phyloP scores from a whole-genome alignment of 92 coral and sea anemone species.

The Meandrina meandrites region DNA sequence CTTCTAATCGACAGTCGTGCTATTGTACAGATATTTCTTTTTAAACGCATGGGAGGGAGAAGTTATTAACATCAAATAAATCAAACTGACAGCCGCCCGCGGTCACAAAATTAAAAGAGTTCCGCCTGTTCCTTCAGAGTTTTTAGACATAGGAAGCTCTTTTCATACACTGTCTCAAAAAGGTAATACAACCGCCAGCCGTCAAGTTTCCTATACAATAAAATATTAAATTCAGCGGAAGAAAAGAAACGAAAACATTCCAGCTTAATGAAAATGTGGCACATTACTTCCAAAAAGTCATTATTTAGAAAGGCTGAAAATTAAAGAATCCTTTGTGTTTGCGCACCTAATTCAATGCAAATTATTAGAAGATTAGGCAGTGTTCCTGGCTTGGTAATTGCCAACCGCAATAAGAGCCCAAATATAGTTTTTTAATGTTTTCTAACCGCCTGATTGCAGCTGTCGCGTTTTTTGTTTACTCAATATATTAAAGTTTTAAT shows the following conservation, averaged over 20 bases:
- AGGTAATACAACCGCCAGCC: neutral
- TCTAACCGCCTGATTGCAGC: conserved; percentile 21
- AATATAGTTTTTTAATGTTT: neutral
- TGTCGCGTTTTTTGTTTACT: conserved; percentile 16
- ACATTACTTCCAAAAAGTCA: neutral
- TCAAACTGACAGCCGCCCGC: neutral
- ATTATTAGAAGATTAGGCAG: conserved; percentile 3
- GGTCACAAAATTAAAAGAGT: neutral
- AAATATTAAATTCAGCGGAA: neutral
- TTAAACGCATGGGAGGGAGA: neutral
- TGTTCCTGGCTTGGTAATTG: conserved; percentile 18
- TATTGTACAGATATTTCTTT: neutral
- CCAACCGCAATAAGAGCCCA: neutral
- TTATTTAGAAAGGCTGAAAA: neutral
- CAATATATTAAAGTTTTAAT: conserved; percentile 17
- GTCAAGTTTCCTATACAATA: neutral
- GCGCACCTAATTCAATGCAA: conserved; percentile 17
- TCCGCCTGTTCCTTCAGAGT: neutral
- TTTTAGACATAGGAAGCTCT: neutral
- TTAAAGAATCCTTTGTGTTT: conserved; percentile 23
- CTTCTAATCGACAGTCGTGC: neutral
- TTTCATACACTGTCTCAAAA: neutral
- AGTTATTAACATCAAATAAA: neutral
- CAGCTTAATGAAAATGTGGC: conserved; percentile 20
- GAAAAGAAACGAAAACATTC: neutral